phyloP scores from a whole-genome alignment of 2,113 vertebrate species.

The Nyctereutes procyonoides region DNA sequence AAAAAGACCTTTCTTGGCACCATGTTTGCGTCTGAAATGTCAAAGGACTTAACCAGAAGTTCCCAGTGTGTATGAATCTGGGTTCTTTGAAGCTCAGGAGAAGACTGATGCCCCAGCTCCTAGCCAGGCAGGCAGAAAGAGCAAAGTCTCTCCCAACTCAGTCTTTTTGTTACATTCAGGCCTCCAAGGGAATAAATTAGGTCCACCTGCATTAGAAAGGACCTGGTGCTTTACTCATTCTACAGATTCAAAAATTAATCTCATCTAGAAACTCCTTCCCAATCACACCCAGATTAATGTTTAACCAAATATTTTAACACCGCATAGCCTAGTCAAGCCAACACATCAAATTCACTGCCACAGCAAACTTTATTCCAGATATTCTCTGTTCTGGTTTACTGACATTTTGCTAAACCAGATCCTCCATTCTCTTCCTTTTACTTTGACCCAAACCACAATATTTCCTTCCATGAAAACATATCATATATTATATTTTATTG shows the following conservation, averaged over 20 bases:
- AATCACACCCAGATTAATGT: not conserved
- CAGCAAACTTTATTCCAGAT: not conserved
- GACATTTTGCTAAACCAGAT: not conserved
- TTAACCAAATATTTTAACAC: not conserved
- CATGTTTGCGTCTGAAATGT: not conserved
- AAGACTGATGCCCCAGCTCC: not conserved
- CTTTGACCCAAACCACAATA: not conserved
- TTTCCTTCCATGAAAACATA: not conserved
- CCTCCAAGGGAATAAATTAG: not conserved
- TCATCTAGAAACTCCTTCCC: not conserved
- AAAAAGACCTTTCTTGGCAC: not conserved
- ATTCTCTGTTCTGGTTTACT: not conserved
- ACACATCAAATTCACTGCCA: not conserved
- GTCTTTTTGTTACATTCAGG: not conserved
- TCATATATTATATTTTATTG: not conserved
- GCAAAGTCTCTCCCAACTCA: not conserved
- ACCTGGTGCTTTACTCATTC: not conserved
- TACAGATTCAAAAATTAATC: not conserved
- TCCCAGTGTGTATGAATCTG: not conserved
- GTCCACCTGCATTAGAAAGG: not conserved
- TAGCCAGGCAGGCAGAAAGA: not conserved
- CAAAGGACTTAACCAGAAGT: not conserved
- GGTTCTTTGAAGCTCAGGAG: not conserved
- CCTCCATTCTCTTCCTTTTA: not conserved
- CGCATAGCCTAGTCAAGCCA: not conserved